Percentiles rank a stretch among this genome's conserved stretches.
phyloP scores from a whole-genome alignment of 1,140 invertebrate genomes.

The Atta texana region DNA sequence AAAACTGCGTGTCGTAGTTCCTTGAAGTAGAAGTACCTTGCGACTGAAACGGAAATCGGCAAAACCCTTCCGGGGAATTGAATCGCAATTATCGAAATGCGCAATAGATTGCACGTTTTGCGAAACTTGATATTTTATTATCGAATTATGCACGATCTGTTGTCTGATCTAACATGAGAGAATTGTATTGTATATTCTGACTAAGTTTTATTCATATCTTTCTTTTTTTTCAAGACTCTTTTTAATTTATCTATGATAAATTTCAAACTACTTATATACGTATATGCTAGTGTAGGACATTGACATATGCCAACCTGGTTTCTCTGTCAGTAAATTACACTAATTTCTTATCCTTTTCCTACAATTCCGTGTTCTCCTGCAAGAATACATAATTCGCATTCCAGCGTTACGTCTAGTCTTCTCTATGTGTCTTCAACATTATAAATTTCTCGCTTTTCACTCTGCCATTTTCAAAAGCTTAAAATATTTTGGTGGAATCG shows the following conservation, averaged over 20 bases:
- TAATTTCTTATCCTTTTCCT: slow-evolving; percentile 35
- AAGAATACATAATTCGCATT: slow-evolving; percentile 53
- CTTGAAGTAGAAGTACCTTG: neutral
- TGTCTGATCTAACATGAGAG: neutral
- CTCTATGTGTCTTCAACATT: neutral
- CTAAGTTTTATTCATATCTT: neutral
- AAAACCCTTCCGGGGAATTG: neutral
- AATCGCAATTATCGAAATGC: slow-evolving; percentile 17
- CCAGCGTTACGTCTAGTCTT: slow-evolving; percentile 31
- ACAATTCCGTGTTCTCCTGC: slow-evolving; percentile 26
- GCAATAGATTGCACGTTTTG: slow-evolving; percentile 21
- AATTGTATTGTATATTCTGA: slow-evolving; percentile 2
- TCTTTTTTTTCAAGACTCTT: neutral
- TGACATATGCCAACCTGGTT: slow-evolving; percentile 37
- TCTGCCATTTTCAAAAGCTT: neutral
- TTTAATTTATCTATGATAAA: neutral
- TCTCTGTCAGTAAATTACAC: slow-evolving; percentile 48
- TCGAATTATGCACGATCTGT: neutral
- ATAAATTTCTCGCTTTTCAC: slow-evolving; percentile 44
- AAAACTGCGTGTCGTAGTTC: slow-evolving; percentile 17
- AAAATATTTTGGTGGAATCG: too few relatives aligned
- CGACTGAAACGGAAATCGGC: slow-evolving; percentile 26
- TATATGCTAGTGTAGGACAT: neutral
- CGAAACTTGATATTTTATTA: neutral
- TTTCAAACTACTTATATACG: neutral